These are phyloP conservation scores for Semotilus atromaculatus DNA, from an alignment of 2,797 vertebrate species.

Conservation along the genomic window DNA sequence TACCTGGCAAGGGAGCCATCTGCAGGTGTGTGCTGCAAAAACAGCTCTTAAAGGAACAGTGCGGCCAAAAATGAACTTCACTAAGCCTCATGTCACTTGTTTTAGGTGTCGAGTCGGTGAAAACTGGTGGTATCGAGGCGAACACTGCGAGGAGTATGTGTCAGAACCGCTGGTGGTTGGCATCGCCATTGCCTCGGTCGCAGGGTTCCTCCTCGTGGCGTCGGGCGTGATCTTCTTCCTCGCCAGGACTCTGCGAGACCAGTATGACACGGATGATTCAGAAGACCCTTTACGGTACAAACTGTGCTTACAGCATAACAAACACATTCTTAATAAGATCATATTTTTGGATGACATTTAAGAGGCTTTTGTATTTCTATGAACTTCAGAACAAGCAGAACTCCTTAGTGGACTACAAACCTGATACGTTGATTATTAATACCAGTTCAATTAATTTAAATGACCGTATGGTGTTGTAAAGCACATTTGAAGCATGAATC, in stretches of 20 bases:
- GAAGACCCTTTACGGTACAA: conserved; percentile 83
- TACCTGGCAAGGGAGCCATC: conserved; percentile 91
- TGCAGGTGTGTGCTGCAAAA: conserved; percentile 82
- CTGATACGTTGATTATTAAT: neutral
- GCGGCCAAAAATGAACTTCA: neutral
- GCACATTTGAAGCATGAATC: neutral
- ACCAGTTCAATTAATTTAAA: neutral
- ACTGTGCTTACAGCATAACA: neutral
- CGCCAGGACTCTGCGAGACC: conserved; percentile 82
- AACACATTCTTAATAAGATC: neutral
- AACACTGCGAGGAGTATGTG: conserved; percentile 94
- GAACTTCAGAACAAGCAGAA: neutral
- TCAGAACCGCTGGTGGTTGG: conserved; percentile 91
- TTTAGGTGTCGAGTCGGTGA: conserved; percentile 93
- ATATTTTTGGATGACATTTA: neutral
- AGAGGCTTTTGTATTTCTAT: neutral
- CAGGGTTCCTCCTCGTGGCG: conserved; percentile 84
- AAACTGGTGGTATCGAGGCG: conserved; percentile 96
- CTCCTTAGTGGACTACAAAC: conserved; percentile 16
- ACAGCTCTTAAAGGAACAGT: conserved; percentile 6
- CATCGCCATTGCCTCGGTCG: conserved; percentile 86
- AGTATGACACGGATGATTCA: conserved; percentile 80
- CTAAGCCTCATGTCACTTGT: neutral
- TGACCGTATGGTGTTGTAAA: neutral
- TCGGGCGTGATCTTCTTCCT: conserved; percentile 86